phyloP scores from a whole-genome alignment of 1,140 invertebrate genomes.

The Holcopasites calliopsidis region DNA sequence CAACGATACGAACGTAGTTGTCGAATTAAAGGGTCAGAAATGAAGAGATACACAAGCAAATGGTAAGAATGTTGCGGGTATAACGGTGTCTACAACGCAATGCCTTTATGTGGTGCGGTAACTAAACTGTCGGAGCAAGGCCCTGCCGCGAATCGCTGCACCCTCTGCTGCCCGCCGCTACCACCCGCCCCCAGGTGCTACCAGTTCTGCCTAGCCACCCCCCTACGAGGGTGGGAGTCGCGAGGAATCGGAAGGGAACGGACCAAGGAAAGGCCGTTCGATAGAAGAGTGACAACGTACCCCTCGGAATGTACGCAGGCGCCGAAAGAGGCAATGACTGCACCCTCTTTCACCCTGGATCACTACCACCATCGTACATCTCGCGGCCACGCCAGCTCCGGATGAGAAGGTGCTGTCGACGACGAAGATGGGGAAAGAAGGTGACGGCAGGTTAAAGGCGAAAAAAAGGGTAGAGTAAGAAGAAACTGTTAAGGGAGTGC shows the following conservation, averaged over 20 bases:
- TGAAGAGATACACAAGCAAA: constrained; percentile 73
- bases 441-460: too few relatives aligned
- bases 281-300: background rate
- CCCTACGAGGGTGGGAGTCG: constrained; percentile 38
- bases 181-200: constrained; percentile 30
- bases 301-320: constrained; percentile 43
- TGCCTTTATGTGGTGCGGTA: constrained; percentile 81
- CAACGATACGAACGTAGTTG: constrained; percentile 50
- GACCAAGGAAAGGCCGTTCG: background rate
- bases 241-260: constrained; percentile 39
- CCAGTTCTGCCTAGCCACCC: background rate
- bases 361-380: background rate
- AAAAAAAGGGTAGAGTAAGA: background rate
- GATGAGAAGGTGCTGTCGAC: background rate
- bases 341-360: constrained; percentile 26
- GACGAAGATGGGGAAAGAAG: too few relatives aligned
- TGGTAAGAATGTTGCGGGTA: constrained; percentile 77
- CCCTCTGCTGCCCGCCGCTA: constrained; percentile 50
- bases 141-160: constrained; percentile 69
- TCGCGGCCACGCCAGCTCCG: background rate
- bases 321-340: constrained; percentile 31
- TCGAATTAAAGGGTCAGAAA: constrained; percentile 52
- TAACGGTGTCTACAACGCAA: constrained; percentile 80
- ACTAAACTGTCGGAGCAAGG: constrained; percentile 79
- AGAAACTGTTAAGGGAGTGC: background rate